phyloP scores from a whole-genome alignment of 1,140 invertebrate species.

The Meteorus sp. region DNA sequence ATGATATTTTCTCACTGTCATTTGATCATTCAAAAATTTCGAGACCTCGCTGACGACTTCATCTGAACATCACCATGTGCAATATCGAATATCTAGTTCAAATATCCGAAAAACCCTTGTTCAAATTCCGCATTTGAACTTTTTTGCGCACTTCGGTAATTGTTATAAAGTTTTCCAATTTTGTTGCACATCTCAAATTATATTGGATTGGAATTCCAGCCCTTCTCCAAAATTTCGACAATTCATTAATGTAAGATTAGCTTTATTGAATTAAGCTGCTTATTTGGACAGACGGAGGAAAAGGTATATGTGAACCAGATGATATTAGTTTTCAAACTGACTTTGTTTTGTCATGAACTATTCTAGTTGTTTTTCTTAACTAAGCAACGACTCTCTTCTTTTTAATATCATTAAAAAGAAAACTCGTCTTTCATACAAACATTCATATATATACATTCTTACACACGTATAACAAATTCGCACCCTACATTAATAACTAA shows the following conservation, averaged over 20 bases:
- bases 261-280: too few relatives aligned
- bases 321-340: too few relatives aligned
- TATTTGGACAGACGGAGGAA: too few relatives aligned
- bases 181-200: slow-evolving; percentile 12
- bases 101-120: slow-evolving; percentile 13
- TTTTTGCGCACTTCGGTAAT: slow-evolving; percentile 20
- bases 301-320: too few relatives aligned
- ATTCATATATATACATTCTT: too few relatives aligned
- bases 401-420: too few relatives aligned
- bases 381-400: too few relatives aligned
- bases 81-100: slow-evolving; percentile 21
- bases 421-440: too few relatives aligned
- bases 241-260: too few relatives aligned
- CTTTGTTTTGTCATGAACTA: too few relatives aligned
- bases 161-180: slow-evolving; percentile 21
- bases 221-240: slow-evolving; percentile 15
- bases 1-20: slow-evolving; percentile 22
- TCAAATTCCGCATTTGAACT: slow-evolving; percentile 9
- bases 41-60: slow-evolving; percentile 8
- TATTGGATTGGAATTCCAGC: slow-evolving; percentile 16
- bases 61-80: slow-evolving; percentile 18
- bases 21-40: slow-evolving; percentile 17
- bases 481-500: slow-evolving; percentile 17
- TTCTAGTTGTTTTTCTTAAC: too few relatives aligned
- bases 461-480: too few relatives aligned